Conservation (phyloP, 2,113 vertebrate genomes). For the Micromys minutus region DNA sequence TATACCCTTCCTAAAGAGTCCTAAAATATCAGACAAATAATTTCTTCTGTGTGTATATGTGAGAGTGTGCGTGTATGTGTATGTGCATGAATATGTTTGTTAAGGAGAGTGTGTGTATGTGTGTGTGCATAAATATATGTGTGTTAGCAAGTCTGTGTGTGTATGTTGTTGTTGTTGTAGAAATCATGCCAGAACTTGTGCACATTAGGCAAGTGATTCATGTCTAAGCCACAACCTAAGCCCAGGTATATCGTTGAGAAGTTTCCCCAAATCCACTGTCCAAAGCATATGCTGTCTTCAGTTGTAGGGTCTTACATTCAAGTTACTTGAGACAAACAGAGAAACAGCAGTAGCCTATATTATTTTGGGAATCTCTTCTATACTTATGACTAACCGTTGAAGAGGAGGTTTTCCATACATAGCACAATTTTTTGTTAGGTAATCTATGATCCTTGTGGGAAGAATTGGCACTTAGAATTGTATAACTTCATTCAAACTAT, state of each 20-base stretch:
- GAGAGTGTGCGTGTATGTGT: background rate
- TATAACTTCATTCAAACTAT: background rate
- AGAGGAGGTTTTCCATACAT: background rate
- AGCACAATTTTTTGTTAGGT: background rate
- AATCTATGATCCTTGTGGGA: background rate
- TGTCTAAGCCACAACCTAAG: background rate
- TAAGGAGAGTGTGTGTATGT: no score
- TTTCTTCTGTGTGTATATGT: background rate
- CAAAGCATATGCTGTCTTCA: background rate
- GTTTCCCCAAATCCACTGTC: background rate
- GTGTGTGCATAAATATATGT: no score
- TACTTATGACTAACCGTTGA: background rate
- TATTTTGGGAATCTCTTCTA: background rate
- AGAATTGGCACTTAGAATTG: background rate
- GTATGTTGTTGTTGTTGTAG: background rate
- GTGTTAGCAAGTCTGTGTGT: background rate
- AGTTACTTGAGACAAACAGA: background rate
- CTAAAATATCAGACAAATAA: conserved; percentile 26
- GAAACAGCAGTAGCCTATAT: background rate
- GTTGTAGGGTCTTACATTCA: background rate
- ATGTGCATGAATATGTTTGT: background rate
- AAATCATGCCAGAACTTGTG: background rate
- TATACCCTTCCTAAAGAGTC: conserved; percentile 4
- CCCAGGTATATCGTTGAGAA: background rate
- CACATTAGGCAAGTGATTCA: background rate